These are phyloP conservation scores for Norana najaformis DNA, from an alignment of 2,888 invertebrate species.

Conservation along the genomic window DNA sequence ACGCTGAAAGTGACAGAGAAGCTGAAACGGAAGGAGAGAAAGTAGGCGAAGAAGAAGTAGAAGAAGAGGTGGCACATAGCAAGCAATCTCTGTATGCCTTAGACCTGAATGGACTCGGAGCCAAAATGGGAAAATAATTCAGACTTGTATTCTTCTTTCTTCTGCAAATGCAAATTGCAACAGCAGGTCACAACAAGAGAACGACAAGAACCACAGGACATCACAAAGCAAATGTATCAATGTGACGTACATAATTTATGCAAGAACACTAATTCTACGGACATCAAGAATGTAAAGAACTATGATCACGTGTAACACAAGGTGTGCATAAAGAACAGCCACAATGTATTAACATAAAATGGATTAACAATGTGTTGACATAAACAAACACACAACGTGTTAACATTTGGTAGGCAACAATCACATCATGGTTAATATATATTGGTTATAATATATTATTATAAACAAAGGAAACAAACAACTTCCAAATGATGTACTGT, in stretches of 20 bases:
- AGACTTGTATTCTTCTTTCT: constrained; percentile 23
- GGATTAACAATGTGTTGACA: neutral
- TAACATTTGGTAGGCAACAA: neutral
- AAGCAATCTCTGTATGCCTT: neutral
- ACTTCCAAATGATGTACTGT: too few relatives aligned
- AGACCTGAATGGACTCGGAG: constrained; percentile 19
- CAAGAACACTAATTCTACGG: neutral
- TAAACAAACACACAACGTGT: too few relatives aligned
- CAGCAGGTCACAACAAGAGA: neutral
- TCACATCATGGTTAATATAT: too few relatives aligned
- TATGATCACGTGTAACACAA: neutral
- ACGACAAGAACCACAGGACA: neutral
- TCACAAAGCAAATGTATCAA: neutral
- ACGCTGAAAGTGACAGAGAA: neutral
- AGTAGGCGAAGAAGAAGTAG: neutral
- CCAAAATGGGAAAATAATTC: constrained; percentile 21
- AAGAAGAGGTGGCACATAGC: neutral
- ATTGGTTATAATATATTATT: too few relatives aligned
- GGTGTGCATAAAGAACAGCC: neutral
- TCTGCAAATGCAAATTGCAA: constrained; percentile 21
- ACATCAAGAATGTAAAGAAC: neutral
- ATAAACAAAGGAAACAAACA: too few relatives aligned
- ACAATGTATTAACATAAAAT: neutral
- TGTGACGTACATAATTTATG: neutral
- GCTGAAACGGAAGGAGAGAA: neutral